Base-by-base conservation (phyloP, 2,113 vertebrate species). In the Oryzias woworae region DNA sequence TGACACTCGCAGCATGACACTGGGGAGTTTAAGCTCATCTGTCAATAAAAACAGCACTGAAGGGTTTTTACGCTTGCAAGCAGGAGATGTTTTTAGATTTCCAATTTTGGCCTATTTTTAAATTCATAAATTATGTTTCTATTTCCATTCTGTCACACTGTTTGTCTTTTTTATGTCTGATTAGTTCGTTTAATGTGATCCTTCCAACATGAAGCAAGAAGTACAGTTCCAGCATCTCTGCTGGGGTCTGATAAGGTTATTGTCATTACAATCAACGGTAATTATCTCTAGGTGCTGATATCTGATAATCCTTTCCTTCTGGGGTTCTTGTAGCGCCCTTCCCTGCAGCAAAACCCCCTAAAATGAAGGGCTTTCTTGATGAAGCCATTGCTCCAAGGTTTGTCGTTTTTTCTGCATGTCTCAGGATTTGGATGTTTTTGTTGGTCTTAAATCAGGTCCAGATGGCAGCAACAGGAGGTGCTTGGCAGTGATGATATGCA, bases 281-380 rank as follows among this genome's bases (percentile, higher is more conserved):
- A 80, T 69, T 71, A 75, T 66, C 68, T 63, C 47, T 75, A 81
- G 80, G 71, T 80, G 80, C 53, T 66, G 69, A 78, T 77, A 80
- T 10, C 36, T 13, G 10, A 36, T 8, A 36, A 66, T 69, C 77
- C 5, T 46, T 41, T 6, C 62, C 50, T 66, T 31, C 47, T 20
- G 16, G 46, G 58, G 64, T 53, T 20, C 20, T 54, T 45, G 20
- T n/a, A 26, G 57, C 46, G 16, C 2, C 20, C 44, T 46, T 26
- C 59, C 22, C 36, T 54, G 7, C 22, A 60, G 23, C 54, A 42
- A n/a, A 52, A 8, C 17, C 57, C 4, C n/a, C 23, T 16, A 50
- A 22, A 51, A 64, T 52, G 15, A 64, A 36, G 53, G 59, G 60
- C 18, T 55, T 48, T 66, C 31, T 7, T 46, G 20, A 44, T 46